These are phyloP conservation scores for Drosophila sechellia DNA, from an alignment of 1,140 invertebrate species.

Conservation along the genomic window DNA sequence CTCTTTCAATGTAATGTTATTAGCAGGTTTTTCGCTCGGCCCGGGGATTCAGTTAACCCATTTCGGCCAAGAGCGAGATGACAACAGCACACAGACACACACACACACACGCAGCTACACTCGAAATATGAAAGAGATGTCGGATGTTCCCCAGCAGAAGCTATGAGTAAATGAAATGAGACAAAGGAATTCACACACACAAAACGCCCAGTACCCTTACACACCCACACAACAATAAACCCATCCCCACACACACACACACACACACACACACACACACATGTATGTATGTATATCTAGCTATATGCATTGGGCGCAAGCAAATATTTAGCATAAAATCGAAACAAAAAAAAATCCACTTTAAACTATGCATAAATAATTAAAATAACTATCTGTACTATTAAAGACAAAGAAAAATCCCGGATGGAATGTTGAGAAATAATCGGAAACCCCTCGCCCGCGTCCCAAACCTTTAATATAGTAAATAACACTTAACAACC, in stretches of 20 bases:
- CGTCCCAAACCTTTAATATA: neutral
- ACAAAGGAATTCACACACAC: constrained; percentile 1
- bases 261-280: constrained; percentile 3
- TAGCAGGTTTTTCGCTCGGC: constrained; percentile 57
- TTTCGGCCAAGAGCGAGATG: neutral
- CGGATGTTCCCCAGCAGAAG: neutral
- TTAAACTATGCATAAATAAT: constrained; percentile 54
- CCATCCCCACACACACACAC: constrained; percentile 12
- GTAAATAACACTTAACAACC: constrained; percentile 24
- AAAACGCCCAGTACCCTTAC: constrained; percentile 1
- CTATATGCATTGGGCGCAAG: constrained; percentile 48
- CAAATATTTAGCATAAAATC: constrained; percentile 66
- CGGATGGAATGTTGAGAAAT: constrained; percentile 18
- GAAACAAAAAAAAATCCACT: constrained; percentile 28
- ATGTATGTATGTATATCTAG: constrained; percentile 52
- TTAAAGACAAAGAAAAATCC: constrained; percentile 26
- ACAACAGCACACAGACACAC: neutral
- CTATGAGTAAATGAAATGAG: neutral
- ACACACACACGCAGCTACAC: constrained; percentile 5
- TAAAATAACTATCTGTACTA: constrained; percentile 54
- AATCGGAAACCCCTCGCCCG: neutral
- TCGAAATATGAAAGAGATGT: neutral
- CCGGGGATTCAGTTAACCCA: constrained; percentile 1
- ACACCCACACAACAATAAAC: constrained; percentile 1
- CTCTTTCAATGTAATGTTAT: constrained; percentile 70